Percentiles rank a stretch among this genome's conserved stretches.
phyloP scores from a whole-genome alignment of 2,113 vertebrate species.

The Pelecanoides urinatrix region DNA sequence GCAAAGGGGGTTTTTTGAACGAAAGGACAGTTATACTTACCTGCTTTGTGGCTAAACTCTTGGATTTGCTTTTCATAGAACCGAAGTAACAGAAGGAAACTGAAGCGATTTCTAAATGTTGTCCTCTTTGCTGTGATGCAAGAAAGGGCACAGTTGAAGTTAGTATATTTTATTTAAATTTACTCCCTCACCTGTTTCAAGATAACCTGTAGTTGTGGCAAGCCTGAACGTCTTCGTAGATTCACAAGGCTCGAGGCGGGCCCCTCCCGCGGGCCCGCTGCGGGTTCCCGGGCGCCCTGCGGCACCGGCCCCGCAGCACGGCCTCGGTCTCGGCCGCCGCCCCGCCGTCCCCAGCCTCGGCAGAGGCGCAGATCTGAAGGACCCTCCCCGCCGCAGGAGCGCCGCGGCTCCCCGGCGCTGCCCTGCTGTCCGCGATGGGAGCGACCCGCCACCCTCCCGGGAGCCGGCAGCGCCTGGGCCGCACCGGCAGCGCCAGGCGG shows the following conservation, averaged over 20 bases:
- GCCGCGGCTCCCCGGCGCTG: neutral
- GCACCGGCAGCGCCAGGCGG: neutral
- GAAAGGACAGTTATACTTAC: neutral
- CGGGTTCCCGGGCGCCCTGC: neutral
- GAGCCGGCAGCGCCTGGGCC: no score
- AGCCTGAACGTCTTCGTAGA: neutral
- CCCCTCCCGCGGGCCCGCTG: neutral
- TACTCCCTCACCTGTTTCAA: rapidly evolving
- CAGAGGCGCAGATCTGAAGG: neutral
- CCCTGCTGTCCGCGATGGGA: neutral
- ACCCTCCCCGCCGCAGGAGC: neutral
- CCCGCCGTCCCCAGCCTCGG: neutral
- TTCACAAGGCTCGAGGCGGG: neutral
- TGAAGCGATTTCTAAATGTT: neutral
- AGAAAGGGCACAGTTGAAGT: rapidly evolving
- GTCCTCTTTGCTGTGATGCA: neutral
- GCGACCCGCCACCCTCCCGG: neutral
- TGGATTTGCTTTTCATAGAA: neutral
- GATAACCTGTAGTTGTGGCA: rapidly evolving
- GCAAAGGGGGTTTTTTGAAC: neutral
- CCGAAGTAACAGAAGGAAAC: neutral
- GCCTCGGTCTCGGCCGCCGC: neutral
- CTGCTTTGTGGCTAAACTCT: no score
- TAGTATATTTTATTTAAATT: rapidly evolving
- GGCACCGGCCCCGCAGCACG: no score